Base-by-base conservation (phyloP, 2,888 invertebrate genomes). In the Sceliomorpha sp. region DNA sequence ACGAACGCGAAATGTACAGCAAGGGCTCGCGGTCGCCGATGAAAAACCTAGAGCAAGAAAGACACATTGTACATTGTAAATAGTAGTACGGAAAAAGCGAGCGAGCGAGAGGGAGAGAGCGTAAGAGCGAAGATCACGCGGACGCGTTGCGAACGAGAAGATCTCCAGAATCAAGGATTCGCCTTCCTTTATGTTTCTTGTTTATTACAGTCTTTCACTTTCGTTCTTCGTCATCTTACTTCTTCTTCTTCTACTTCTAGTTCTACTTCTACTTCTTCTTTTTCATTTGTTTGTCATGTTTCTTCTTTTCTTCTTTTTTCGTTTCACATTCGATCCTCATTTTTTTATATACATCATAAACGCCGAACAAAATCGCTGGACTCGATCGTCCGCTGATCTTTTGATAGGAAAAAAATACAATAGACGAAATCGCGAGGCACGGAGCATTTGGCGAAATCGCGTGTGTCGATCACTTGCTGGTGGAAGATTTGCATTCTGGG, bases 61-160 rank as follows among this genome's bases (percentile, higher is more conserved):
- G 55, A 73, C 74, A 76, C 73, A 78, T 70, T 87, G 86, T 87
- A 88, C 81, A 87, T 88, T 88, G 88, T 88, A 88, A 86, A 88
- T 88, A 88, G 78, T 85, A 82, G 85, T 72, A 72, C 67, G 72
- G 72, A 74, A 70, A 64, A 73, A 70, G n/a, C n/a, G n/a, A n/a
- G n/a, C n/a, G n/a, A n/a, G n/a, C n/a, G n/a, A n/a, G n/a, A n/a
- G n/a, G n/a, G n/a, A 76, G 79, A 75, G 80, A 72, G 63, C 66
- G 60, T 40, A 45, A 66, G 55, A 36, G 58, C 69, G 75, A 71
- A 70, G 50, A 68, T 73, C 68, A 69, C 68, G 68, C 68, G 68
- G 68, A 70, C 55, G 62, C 48, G 37, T 44, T 29, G 44, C 13
- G 24, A 12, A 50, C 15, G 34, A 10, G n/a, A n/a, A n/a, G 70